Percentiles rank a stretch among this genome's conserved stretches.
Conservation (phyloP, 2,113 vertebrate genomes). For the Crotalus helleri region DNA sequence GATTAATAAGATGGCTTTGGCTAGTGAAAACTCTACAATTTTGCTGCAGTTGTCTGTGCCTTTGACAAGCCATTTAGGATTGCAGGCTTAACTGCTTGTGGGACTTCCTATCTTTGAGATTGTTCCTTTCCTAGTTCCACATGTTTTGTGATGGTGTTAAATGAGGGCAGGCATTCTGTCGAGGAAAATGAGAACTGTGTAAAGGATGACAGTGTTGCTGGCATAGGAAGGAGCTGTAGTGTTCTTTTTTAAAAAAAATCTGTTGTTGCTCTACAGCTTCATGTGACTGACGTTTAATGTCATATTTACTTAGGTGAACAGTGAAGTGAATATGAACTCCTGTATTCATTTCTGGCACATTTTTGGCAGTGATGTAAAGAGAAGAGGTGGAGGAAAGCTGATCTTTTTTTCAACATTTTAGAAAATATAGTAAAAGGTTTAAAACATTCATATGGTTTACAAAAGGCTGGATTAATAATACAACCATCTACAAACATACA, state of each 20-base stretch:
- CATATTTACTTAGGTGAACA: not conserved
- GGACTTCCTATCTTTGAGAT: not conserved
- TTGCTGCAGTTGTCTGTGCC: not conserved
- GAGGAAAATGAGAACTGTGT: conserved; percentile 9
- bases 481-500: not conserved
- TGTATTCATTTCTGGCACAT: not conserved
- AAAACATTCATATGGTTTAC: not conserved
- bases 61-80: not conserved
- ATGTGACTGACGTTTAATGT: not conserved
- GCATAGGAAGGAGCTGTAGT: not conserved
- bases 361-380: not conserved
- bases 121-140: not conserved
- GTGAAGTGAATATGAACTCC: not conserved
- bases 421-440: not conserved
- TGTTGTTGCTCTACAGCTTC: not conserved
- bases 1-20: not conserved
- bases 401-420: not conserved
- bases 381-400: not conserved
- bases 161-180: conserved; percentile 8
- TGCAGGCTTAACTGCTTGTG: not conserved
- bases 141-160: conserved; percentile 8
- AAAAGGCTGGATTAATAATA: not conserved
- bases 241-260: not conserved
- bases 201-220: not conserved
- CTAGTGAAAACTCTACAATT: not conserved